Base-by-base conservation (phyloP, 1,140 invertebrate species). In the Conus ventricosus region DNA sequence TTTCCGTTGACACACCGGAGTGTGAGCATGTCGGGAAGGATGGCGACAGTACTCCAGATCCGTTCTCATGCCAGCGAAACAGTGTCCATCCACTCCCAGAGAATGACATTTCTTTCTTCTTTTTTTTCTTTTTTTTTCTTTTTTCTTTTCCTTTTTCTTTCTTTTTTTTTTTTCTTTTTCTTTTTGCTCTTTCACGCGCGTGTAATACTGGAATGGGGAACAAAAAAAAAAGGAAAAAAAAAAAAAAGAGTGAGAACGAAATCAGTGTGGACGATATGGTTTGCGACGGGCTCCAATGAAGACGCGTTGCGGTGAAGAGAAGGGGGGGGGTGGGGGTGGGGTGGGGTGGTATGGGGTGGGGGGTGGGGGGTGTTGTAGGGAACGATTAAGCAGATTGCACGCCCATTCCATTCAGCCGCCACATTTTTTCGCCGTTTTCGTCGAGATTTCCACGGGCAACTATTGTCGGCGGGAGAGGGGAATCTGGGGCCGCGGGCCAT, bases 361-460 rank as follows among this genome's bases (percentile, higher is more conserved):
- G 57, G 15, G 57, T 0, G 57, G 81, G 39, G 39, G 55, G 51
- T 57, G 23, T 63, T 25, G 82, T 15, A 71, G 20, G 23, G 17
- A 53, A 67, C 60, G 82, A 84, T 84, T 84, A 63, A 39, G 55
- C n/a, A 60, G 55, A 67, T 84, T 63, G 57, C 82, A 55, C 54
- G 82, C 54, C 82, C 13, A 84, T 84, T 84, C 17, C 82, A 84
- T 84, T 84, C 53, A 57, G 51, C 57, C 57, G n/a, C 54, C 23
- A 63, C 82, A 13, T 53, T 60, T 84, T 84, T 84, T 63, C 23
- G 20, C 82, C 55, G 25, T 84, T 84, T 63, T 60, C 55, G 5
- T 57, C 54, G 23, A 27, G n/a, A 67, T 63, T 84, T 84, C 53
- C 53, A 25, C 57, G 82, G 20, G 11, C n/a, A 84, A n/a, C 25